These are phyloP conservation scores for Pardalotus punctatus DNA, from an alignment of 2,113 vertebrate genomes.

Conservation along the genomic window DNA sequence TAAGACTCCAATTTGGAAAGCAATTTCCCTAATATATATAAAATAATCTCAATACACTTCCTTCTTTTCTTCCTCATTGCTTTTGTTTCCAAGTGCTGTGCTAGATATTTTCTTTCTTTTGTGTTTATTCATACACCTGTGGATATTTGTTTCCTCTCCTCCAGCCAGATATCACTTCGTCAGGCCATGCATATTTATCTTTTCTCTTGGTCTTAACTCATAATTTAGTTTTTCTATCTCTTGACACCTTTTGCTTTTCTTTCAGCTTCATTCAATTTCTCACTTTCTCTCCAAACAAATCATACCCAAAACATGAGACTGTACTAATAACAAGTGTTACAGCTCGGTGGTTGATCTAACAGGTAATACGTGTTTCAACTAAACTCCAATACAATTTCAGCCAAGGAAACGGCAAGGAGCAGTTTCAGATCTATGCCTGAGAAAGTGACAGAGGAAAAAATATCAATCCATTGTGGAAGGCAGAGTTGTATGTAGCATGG, in stretches of 20 bases:
- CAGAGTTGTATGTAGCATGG: not conserved
- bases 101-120: not conserved
- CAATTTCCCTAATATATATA: not conserved
- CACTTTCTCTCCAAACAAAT: not conserved
- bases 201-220: not conserved
- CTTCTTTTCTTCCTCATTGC: not conserved
- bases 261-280: not conserved
- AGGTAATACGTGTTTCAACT: not conserved
- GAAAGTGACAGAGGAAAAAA: not conserved
- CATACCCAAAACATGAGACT: not conserved
- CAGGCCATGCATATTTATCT: not conserved
- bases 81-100: not conserved
- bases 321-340: not conserved
- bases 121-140: not conserved
- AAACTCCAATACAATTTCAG: not conserved
- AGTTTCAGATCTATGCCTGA: not conserved
- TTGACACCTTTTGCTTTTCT: not conserved
- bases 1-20: not conserved
- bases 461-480: not conserved
- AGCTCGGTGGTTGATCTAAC: not conserved
- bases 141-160: not conserved
- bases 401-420: not conserved
- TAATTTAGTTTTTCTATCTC: not conserved
- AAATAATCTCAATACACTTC: not conserved
- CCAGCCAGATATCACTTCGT: not conserved